Base-by-base conservation (phyloP, 2,113 vertebrate genomes). In the Myanophis thanlyinensis region DNA sequence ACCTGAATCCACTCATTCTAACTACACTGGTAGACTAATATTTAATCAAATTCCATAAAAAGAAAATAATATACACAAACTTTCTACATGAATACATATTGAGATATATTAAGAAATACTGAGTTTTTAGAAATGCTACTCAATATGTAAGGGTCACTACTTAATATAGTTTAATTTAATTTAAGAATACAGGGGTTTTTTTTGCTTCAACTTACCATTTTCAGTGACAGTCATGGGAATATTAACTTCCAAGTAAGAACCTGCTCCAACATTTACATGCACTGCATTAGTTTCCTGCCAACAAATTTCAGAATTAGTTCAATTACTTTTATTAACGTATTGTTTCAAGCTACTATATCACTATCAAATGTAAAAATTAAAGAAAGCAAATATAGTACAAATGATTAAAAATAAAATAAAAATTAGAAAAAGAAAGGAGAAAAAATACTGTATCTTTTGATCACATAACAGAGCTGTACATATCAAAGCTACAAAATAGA, bases 191-290 rank as follows among this genome's bases (percentile, higher is more conserved):
- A 92, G 94, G 94, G 90, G 30, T 30, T 80, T 25, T 7, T 20
- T 91, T 87, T 56, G 85, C n/a, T 0, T 87, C 13, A 93, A 92
- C 98, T 97, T 97, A 99, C 99, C 99, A 46, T 98, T 98, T 96
- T 99, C 98, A 90, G 98, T 96, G 30, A 99, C 99, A 92, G 98
- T 99, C 99, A 99, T 99, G 62, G 99, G 99, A 97, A 99, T 99
- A 97, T 99, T 99, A 96, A 99, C 98, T 97, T 99, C 99, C 97
- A 99, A 97, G 96, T 99, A 99, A n/a, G 99, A 99, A 93, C 99
- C 99, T 87, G 99, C 99, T 89, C 99, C 99, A 88, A 99, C 99
- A 53, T 99, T 99, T 91, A 99, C 99, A 97, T 99, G 99, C n/a
- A 99, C 98, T 94, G 99, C 99, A 96, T 99, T 99, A 7, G 99